Percentiles rank a stretch among this genome's conserved stretches.
Evolutionary conservation across 1,140 invertebrate genomes (phyloP).

Genomic region (Hermetia illucens): DNA sequence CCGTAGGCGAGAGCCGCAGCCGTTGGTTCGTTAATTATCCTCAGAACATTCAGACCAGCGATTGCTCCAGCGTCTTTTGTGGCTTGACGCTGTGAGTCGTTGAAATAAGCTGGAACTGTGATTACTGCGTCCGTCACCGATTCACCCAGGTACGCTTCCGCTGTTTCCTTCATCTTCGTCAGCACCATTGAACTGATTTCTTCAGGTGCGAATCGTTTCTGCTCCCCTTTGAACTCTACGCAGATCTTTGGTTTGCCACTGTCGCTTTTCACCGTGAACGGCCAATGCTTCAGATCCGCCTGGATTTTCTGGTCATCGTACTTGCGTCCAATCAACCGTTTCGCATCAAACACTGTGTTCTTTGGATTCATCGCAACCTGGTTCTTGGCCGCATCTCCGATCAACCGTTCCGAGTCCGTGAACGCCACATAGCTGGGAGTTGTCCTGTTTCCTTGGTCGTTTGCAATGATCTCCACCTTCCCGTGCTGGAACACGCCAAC

Average conservation of each 20-base stretch:
- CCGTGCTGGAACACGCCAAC: conserved; percentile 72
- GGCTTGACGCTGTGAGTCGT: conserved; percentile 48
- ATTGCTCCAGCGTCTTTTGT: conserved; percentile 65
- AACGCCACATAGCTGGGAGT: conserved; percentile 85
- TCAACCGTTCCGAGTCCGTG: conserved; percentile 53
- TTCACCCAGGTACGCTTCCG: conserved; percentile 39
- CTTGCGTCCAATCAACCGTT: conserved; percentile 60
- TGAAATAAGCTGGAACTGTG: conserved; percentile 55
- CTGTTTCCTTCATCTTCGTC: conserved; percentile 60
- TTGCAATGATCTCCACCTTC: conserved; percentile 86
- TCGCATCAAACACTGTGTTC: conserved; percentile 76
- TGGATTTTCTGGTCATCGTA: conserved; percentile 64
- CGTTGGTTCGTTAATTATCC: conserved; percentile 71
- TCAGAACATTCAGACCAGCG: conserved; percentile 62
- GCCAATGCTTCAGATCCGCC: conserved; percentile 64
- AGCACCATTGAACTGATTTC: conserved; percentile 81
- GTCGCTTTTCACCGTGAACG: conserved; percentile 57
- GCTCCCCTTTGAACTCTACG: conserved; percentile 61
- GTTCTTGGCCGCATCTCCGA: conserved; percentile 34
- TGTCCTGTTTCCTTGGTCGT: conserved; percentile 86
- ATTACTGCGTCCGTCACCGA: conserved; percentile 49
- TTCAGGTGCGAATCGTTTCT: conserved; percentile 64
- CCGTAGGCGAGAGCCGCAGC: conserved; percentile 75
- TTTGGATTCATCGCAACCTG: conserved; percentile 63
- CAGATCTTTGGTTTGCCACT: conserved; percentile 59